Evolutionary conservation across 1,140 invertebrate genomes (phyloP), one percentile per base, ranked within the genome.

Genomic region (Drosophila navojoa): DNA sequence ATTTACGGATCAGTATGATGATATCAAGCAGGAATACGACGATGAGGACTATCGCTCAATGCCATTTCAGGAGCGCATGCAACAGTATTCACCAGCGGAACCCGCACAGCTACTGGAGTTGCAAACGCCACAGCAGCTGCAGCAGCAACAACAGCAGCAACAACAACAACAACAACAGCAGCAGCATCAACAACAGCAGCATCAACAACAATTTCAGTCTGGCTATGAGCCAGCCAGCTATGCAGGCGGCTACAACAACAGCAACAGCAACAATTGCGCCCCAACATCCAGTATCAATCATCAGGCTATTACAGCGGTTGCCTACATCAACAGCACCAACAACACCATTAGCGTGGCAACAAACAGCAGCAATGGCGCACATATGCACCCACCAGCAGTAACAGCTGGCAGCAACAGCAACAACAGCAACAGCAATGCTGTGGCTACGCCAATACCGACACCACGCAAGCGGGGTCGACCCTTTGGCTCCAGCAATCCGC

Each of bases 1-100:
- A n/a, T 90, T 90, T 15, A 87, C 79, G 10, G 87, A 90, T 70
- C 79, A 90, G 53, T 90, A 90, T 27, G 87, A 90, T 15, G 87
- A 87, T 25, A 77, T 89, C 16, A 87, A 87, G 42, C 84, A 89
- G 35, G 84, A 87, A 47, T 87, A 84, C 42, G 82, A 87, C 27
- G 84, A 89, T 15, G 82, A 87, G n/a, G 84, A 89, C 9, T 76
- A 78, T 55, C 77, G 74, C 45, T 86, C 85, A 42, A 44, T 81
- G 63, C 68, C 90, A 73, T 77, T 82, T 57, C 82, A 79, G n/a
- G 84, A 86, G 67, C 90, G 75, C 59, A 19, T 76, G 38, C 80
- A 89, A 64, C 79, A 84, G 76, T 87, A 87, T 89, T 89, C 84
- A 19, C 84, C 79, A 60, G 77, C 77, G 16, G 84, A 87, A 50